Base-by-base conservation (phyloP, 2,888 invertebrate species). In the Rhimphoctona megacephalus region DNA sequence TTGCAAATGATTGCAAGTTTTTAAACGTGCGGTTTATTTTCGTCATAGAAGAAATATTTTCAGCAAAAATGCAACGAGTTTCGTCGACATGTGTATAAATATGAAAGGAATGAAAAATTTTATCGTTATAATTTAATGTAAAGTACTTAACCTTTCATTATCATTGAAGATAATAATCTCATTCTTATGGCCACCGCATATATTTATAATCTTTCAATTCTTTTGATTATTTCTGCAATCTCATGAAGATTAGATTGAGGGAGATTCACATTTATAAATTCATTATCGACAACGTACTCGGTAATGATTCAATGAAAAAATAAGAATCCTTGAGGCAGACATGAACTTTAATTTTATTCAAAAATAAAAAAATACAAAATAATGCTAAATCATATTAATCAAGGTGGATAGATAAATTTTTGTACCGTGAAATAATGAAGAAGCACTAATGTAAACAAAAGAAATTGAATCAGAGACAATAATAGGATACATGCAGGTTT, bases 101-200 rank as follows among this genome's bases (percentile, higher is more conserved):
- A 6, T 61, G 61, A 30, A 17, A 30, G 61, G 30, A 6, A 30
- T 57, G 57, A 11, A 11, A 9, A 22, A 22, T 57, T 25, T 61
- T n/a, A n/a, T 33, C 19, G n/a, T 36, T 5, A 67, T 11, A 39
- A 67, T 39, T 36, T n/a, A 39, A 39, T n/a, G n/a, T 67, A 7
- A 39, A 67, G 61, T 30, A 61, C 61, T 61, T 30, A 30, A 25
- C 30, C 61, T 61, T 61, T 61, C 30, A 30, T 61, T 61, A 61
- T 61, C 61, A 61, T 30, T n/a, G n/a, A 30, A 30, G 61, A 17
- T 17, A 61, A 4, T 22, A 54, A 57, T 57, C 25, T 9, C 25
- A 25, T 57, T 22, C 9, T 57, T 11, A 11, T 22, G 14, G 25
- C 4, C 57, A 57, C 8, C 11, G 11, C 11, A 11, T n/a, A 57